Conservation (phyloP, 2,113 vertebrate genomes). For the Pituophis catenifer region DNA sequence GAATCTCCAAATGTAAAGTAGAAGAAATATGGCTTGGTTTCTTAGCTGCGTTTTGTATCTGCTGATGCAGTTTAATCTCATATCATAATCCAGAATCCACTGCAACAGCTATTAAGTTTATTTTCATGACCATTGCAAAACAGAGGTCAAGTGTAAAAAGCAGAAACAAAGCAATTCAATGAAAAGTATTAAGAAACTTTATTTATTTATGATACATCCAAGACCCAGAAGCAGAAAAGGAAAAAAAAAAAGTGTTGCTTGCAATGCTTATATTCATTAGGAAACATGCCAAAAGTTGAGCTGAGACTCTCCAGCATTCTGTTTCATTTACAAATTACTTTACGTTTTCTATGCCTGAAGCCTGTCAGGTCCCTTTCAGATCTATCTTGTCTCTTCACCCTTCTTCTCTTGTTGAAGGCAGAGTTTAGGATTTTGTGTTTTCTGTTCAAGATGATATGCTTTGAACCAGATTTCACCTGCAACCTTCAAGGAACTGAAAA, state of each 20-base stretch:
- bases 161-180: background rate
- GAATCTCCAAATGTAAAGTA: background rate
- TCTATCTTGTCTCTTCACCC: background rate
- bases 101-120: background rate
- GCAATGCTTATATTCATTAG: background rate
- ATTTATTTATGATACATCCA: background rate
- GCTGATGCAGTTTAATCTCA: background rate
- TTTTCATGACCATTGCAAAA: background rate
- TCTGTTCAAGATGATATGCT: background rate
- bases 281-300: background rate
- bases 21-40: background rate
- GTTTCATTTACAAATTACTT: background rate
- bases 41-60: background rate
- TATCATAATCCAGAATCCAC: background rate
- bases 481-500: conserved; percentile 4
- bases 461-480: background rate
- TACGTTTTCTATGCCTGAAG: background rate
- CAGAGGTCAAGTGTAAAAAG: background rate
- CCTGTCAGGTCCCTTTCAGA: background rate
- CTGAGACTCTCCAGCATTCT: background rate
- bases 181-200: too few species aligned
- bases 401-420: background rate
- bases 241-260: background rate
- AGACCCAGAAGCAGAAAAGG: background rate
- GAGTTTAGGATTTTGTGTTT: background rate